These are phyloP conservation scores for Merluccius polli DNA, from an alignment of 2,797 vertebrate genomes.

Conservation along the genomic window DNA sequence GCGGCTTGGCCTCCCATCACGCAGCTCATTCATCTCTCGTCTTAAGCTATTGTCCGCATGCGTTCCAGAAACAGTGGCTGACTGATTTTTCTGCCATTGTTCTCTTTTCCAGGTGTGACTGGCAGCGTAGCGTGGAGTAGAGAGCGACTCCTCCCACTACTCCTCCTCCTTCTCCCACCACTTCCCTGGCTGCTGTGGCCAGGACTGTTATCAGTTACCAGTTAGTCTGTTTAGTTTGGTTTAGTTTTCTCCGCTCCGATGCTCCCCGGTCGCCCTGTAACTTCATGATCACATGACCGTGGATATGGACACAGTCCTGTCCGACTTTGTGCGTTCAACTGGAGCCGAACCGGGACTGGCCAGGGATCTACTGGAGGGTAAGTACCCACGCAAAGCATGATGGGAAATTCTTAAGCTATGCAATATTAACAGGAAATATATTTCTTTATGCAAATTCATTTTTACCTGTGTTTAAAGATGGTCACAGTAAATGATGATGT, in stretches of 20 bases:
- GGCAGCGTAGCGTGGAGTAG: constrained; percentile 29
- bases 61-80: constrained; percentile 7
- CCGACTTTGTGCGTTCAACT: constrained; percentile 96
- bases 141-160: constrained; percentile 25
- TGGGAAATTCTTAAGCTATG: background rate
- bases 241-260: constrained; percentile 53
- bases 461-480: background rate
- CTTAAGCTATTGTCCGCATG: constrained; percentile 10
- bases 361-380: constrained; percentile 93
- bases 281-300: constrained; percentile 88
- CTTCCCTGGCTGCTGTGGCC: constrained; percentile 23
- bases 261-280: constrained; percentile 58
- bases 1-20: background rate
- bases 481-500: background rate
- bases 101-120: constrained; percentile 60
- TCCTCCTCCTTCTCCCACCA: constrained; percentile 7
- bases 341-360: constrained; percentile 96
- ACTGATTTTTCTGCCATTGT: background rate
- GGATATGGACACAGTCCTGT: constrained; percentile 97
- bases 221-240: constrained; percentile 7
- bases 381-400: constrained; percentile 26
- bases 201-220: background rate
- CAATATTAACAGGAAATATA: background rate
- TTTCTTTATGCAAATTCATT: background rate
- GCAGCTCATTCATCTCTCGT: background rate